Evolutionary conservation across 2,888 invertebrate genomes (phyloP).

Genomic region (Lepidochrysops patricia): DNA sequence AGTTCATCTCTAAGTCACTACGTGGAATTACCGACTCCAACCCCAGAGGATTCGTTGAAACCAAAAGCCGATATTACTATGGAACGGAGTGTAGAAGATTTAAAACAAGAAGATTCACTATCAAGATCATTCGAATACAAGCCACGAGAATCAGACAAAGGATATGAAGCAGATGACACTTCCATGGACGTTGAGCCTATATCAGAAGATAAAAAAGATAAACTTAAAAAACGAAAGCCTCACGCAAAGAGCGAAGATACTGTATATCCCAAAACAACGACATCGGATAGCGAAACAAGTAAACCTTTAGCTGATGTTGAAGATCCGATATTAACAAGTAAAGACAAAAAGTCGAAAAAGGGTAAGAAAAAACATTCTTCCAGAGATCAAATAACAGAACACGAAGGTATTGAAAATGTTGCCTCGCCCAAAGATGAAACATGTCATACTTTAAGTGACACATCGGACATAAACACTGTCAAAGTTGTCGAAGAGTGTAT

Average conservation of each 20-base stretch:
- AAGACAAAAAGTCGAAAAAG: conserved; percentile 62
- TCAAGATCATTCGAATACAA: conserved; percentile 29
- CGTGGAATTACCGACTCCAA: conserved; percentile 57
- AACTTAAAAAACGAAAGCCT: conserved; percentile 57
- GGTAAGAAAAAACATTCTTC: conserved; percentile 61
- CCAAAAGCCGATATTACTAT: conserved; percentile 37
- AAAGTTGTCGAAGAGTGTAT: conserved; percentile 80
- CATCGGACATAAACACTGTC: conserved; percentile 73
- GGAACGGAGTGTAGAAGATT: conserved; percentile 14
- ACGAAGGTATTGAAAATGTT: conserved; percentile 64
- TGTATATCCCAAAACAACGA: conserved; percentile 49
- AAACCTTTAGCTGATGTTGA: conserved; percentile 39
- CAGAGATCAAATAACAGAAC: conserved; percentile 54
- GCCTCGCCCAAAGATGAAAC: conserved; percentile 75
- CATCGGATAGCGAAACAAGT: conserved; percentile 55
- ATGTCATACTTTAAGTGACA: conserved; percentile 74
- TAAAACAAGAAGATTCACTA: conserved; percentile 14
- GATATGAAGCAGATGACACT: conserved; percentile 83
- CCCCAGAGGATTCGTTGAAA: conserved; percentile 63
- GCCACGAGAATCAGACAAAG: conserved; percentile 53
- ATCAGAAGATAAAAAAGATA: conserved; percentile 69
- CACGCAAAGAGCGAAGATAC: conserved; percentile 56
- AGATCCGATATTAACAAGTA: conserved; percentile 33
- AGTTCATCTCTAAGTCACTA: conserved; percentile 64
- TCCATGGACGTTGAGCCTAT: conserved; percentile 51